Evolutionary conservation across 1,140 invertebrate genomes (phyloP).

Genomic region (Armadillidium nasatum): DNA sequence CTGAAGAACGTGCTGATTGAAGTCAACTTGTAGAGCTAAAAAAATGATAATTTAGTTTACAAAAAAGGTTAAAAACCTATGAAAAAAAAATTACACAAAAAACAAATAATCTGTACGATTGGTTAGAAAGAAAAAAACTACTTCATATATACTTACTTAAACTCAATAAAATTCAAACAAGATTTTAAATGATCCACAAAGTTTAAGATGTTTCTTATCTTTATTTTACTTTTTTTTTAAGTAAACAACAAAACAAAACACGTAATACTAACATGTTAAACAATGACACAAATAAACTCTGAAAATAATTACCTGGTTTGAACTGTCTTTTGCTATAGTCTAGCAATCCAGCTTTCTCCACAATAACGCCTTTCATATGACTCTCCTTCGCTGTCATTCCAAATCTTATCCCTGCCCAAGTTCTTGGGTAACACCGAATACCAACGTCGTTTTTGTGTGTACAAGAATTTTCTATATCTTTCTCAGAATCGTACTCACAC

Average conservation of each 20-base stretch:
- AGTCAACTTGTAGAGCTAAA: conserved; percentile 87
- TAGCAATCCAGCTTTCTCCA: conserved; percentile 86
- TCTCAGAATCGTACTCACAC: conserved; percentile 57
- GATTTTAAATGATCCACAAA: too few species aligned
- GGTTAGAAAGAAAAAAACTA: too few species aligned
- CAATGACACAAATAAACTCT: too few species aligned
- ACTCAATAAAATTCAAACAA: too few species aligned
- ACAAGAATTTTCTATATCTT: conserved; percentile 84
- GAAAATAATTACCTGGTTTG: conserved; percentile 60
- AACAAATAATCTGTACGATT: too few species aligned
- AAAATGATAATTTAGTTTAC: conserved; percentile 19
- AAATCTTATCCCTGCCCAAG: conserved; percentile 87
- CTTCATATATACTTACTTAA: too few species aligned
- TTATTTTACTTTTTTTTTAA: too few species aligned
- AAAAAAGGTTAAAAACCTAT: too few species aligned
- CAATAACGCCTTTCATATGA: conserved; percentile 78
- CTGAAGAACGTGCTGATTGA: conserved; percentile 84
- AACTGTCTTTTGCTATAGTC: conserved; percentile 88
- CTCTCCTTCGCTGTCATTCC: conserved; percentile 79
- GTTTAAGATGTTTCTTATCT: too few species aligned
- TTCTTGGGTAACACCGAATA: conserved; percentile 77
- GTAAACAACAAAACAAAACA: too few species aligned
- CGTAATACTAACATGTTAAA: too few species aligned
- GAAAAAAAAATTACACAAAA: too few species aligned
- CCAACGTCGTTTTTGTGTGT: conserved; percentile 81